These are phyloP conservation scores for Lamellibrachia columna DNA, from an alignment of 2,888 invertebrate genomes.

Conservation along the genomic window DNA sequence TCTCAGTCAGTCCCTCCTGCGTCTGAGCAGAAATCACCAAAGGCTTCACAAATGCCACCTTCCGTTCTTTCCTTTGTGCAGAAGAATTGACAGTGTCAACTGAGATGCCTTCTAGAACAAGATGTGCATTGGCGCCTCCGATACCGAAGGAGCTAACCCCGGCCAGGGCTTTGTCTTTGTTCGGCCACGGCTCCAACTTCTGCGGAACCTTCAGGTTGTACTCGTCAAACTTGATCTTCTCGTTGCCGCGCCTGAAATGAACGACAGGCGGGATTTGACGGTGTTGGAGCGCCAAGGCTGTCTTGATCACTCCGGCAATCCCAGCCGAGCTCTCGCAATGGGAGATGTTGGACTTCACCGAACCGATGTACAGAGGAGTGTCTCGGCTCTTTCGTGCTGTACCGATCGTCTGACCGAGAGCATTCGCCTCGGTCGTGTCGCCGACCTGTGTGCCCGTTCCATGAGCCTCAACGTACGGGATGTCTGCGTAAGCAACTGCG, in stretches of 20 bases:
- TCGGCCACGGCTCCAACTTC: constrained; percentile 18
- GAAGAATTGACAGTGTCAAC: neutral
- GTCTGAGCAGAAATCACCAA: neutral
- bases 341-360: neutral
- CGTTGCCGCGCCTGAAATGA: too few species aligned
- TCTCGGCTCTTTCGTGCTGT: neutral
- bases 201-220: neutral
- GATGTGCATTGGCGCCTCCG: constrained; percentile 19
- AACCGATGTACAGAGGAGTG: neutral
- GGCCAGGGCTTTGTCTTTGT: too few species aligned
- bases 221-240: neutral
- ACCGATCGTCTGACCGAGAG: constrained; percentile 41
- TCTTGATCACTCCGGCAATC: too few species aligned
- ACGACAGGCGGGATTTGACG: too few species aligned
- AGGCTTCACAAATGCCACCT: neutral
- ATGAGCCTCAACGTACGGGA: too few species aligned
- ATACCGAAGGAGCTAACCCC: too few species aligned
- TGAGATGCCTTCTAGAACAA: neutral
- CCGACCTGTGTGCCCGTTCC: too few species aligned
- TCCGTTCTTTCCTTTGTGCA: neutral
- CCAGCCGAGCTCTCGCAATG: neutral
- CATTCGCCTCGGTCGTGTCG: constrained; percentile 55
- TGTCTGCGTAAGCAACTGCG: too few species aligned
- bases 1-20: neutral
- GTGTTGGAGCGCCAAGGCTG: too few species aligned